These are phyloP conservation scores for Taenioides sp. DNA, from an alignment of 2,797 vertebrate species.

Conservation along the genomic window DNA sequence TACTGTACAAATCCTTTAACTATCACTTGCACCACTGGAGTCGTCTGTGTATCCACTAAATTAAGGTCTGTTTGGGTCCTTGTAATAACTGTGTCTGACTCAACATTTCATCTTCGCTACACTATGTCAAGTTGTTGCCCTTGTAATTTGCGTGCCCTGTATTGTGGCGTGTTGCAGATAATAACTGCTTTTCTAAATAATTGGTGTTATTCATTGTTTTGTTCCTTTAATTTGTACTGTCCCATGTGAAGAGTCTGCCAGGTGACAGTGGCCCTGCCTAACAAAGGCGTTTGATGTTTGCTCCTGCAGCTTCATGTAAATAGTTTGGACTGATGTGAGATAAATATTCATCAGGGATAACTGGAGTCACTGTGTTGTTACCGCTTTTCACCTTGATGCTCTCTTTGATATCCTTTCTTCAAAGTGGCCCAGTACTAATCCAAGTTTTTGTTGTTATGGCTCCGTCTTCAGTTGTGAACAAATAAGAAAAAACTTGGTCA, in stretches of 20 bases:
- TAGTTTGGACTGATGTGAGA: conserved; percentile 23
- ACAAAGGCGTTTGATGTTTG: conserved; percentile 50
- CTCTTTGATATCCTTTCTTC: conserved; percentile 38
- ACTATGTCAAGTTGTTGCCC: conserved; percentile 29
- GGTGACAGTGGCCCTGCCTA: conserved; percentile 52
- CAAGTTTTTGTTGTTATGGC: neutral
- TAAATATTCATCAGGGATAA: conserved; percentile 48
- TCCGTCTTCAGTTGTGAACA: neutral
- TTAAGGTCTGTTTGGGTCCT: conserved; percentile 42
- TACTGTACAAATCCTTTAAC: conserved; percentile 28
- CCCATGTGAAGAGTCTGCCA: conserved; percentile 17
- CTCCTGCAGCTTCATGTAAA: conserved; percentile 43
- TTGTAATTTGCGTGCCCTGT: conserved; percentile 37
- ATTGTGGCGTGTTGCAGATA: conserved; percentile 49
- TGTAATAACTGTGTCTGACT: conserved; percentile 42
- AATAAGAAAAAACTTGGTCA: neutral
- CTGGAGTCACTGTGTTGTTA: conserved; percentile 24
- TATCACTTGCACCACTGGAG: conserved; percentile 23
- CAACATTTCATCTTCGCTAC: conserved; percentile 16
- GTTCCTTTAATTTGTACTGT: conserved; percentile 48
- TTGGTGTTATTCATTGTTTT: conserved; percentile 51
- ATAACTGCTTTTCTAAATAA: conserved; percentile 49
- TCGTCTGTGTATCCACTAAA: conserved; percentile 43
- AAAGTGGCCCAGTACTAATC: neutral
- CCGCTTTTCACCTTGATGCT: conserved; percentile 36